Conservation (phyloP, 2,113 vertebrate species). For the Mystacornis crossleyi region DNA sequence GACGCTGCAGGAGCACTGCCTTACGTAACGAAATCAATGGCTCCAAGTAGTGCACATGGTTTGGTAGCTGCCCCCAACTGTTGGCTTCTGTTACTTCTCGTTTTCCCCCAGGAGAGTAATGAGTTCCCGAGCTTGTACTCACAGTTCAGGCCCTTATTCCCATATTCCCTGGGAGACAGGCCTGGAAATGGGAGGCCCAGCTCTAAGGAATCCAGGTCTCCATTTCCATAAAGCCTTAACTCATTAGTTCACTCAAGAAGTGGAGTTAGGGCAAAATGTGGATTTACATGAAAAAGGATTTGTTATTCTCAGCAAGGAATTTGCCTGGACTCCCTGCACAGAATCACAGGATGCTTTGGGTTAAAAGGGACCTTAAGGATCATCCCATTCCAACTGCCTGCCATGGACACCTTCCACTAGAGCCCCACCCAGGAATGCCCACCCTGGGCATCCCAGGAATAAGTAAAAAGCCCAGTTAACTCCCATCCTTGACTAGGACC, state of each 20-base stretch:
- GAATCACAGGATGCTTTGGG: not conserved
- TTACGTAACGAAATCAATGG: constrained; percentile 42
- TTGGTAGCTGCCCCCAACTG: not conserved
- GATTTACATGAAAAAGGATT: not conserved
- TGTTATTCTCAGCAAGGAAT: not conserved
- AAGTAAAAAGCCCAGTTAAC: not conserved
- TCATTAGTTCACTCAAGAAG: not conserved
- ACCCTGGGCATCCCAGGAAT: not conserved
- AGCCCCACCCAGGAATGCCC: not conserved
- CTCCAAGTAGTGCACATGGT: not conserved
- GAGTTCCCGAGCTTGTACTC: not conserved
- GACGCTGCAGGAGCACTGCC: not conserved
- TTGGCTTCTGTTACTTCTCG: not conserved
- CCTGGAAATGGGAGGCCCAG: not conserved
- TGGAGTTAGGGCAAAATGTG: not conserved
- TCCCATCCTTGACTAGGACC: not conserved
- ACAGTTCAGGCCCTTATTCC: not conserved
- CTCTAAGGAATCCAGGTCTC: not conserved
- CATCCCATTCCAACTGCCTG: not conserved
- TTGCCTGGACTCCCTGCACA: not conserved
- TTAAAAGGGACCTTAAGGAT: not conserved
- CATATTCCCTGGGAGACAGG: not conserved
- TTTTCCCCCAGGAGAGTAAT: not conserved
- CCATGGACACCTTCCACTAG: not conserved
- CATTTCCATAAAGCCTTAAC: not conserved